A percentile compares a stretch with the other conserved stretches of the same genome.
These are phyloP conservation scores for Plestiodon gilberti DNA, from an alignment of 2,113 vertebrate species.

Conservation along the genomic window DNA sequence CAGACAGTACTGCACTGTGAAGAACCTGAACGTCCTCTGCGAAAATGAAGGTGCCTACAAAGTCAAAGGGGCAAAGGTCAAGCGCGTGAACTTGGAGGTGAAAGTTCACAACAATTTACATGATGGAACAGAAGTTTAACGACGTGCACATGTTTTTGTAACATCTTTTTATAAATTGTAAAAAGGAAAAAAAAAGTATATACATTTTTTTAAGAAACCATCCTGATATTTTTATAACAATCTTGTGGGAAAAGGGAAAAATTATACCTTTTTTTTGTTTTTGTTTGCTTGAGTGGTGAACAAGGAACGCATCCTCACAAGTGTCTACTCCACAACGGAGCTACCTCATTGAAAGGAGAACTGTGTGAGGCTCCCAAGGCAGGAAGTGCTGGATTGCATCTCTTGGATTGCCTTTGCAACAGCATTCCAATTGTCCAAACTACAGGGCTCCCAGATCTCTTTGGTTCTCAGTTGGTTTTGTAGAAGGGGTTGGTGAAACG, in stretches of 20 bases:
- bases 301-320: constrained; percentile 60
- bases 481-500: not conserved
- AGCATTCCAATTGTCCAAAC: not conserved
- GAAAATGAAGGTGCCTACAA: constrained; percentile 64
- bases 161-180: constrained; percentile 82
- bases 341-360: constrained; percentile 76
- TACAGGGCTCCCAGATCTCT: not conserved
- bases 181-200: constrained; percentile 28
- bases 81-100: constrained; percentile 91
- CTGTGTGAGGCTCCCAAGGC: constrained; percentile 24
- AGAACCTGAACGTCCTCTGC: constrained; percentile 84
- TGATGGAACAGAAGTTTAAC: constrained; percentile 93
- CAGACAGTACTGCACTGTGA: constrained; percentile 84
- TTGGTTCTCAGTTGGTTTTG: not conserved
- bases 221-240: constrained; percentile 85
- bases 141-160: constrained; percentile 24
- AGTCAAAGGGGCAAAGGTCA: constrained; percentile 80
- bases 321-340: constrained; percentile 74
- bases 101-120: constrained; percentile 92
- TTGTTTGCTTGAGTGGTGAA: constrained; percentile 50
- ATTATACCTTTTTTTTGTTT: constrained; percentile 39
- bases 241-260: constrained; percentile 64
- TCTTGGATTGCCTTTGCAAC: not conserved
- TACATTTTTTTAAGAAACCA: constrained; percentile 53
- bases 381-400: not conserved